Base-by-base conservation (phyloP, 1,140 invertebrate species). In the Bombus sibiricus region DNA sequence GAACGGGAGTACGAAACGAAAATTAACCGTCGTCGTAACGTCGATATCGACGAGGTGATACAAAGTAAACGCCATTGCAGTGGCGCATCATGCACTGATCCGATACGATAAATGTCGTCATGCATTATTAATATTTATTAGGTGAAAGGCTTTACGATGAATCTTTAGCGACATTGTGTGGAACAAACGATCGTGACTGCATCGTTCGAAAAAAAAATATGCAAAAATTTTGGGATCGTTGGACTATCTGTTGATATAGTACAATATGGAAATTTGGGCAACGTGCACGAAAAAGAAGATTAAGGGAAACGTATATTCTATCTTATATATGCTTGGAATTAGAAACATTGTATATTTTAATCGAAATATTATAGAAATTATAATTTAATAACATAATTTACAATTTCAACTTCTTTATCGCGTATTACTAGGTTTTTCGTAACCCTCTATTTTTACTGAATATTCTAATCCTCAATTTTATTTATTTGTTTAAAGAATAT, bases 71-170 rank as follows among this genome's bases (percentile, higher is more conserved):
- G 37, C 39, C 28, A 62, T 28, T 47, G 47, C 47, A 25, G 18
- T 22, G 37, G 22, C 37, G 47, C 34, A 39, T 79, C 75, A 84
- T 84, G 28, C 53, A 37, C 39, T 47, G 73, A 41, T 28, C 41
- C 62, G 34, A 47, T 43, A n/a, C 74, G 28, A 84, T 84, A 84
- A 84, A 84, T 68, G 47, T 69, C 82, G 6, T 25, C 57, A 13
- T 66, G 71, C 43, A 71, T 47, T 53, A 53, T 53, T 53, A 53
- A 8, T 53, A 53, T 53, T 84, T 84, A 84, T 84, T 69, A 37
- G n/a, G 5, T 37, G 22, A 28, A 34, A 64, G 28, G 32, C 6
- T 47, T 43, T 34, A 43, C 64, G 34, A 41, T 53, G 47, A 77
- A 83, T 78, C n/a, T 41, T 57, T 37, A 47, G 28, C n/a, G 73